Evolutionary conservation across 2,888 invertebrate species (phyloP), one percentile per base, ranked within the genome.

Genomic region (Labia minor): DNA sequence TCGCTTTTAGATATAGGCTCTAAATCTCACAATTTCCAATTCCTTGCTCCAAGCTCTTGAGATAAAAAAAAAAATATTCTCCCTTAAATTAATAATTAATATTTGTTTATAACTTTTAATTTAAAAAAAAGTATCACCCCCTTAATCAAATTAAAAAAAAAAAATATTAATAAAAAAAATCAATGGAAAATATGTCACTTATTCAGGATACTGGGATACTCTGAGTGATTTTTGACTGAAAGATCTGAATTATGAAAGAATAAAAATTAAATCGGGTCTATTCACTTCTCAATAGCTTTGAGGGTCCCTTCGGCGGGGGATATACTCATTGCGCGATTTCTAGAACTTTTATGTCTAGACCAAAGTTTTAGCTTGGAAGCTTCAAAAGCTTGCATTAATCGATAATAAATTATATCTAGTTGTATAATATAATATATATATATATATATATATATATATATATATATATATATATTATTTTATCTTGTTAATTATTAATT

Each of bases 161-260:
- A 6, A 6, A 26, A n/a, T n/a, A 26, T 26, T 26, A 26, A 26
- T 26, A 26, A 26, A 26, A 26, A 49, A 49, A 49, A 10, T 49
- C 14, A 49, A 49, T 49, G 49, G 49, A 49, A 49, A 49, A 49
- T 14, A 49, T 8, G 49, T 49, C 49, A 49, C 49, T n/a, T 49
- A 49, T 49, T 49, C 49, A 49, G 49, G 49, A 49, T 49, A 49
- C 49, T 49, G 49, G 49, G 49, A 49, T 49, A 49, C 49, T 49
- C 49, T 49, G 49, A 49, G 14, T 49, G 49, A 14, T 11, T 14
- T 14, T 49, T 11, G 49, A 16, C n/a, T 14, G 49, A 49, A 14
- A 49, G 16, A 49, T 26, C 26, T 26, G 26, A 26, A 26, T 8
- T 2, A 49, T 14, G 49, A 14, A 49, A 49, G 16, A 49, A 33